Evolutionary conservation across 2,797 vertebrate genomes (phyloP), one percentile per base, ranked within the genome.

Genomic region (Melanotaenia pygmaea): DNA sequence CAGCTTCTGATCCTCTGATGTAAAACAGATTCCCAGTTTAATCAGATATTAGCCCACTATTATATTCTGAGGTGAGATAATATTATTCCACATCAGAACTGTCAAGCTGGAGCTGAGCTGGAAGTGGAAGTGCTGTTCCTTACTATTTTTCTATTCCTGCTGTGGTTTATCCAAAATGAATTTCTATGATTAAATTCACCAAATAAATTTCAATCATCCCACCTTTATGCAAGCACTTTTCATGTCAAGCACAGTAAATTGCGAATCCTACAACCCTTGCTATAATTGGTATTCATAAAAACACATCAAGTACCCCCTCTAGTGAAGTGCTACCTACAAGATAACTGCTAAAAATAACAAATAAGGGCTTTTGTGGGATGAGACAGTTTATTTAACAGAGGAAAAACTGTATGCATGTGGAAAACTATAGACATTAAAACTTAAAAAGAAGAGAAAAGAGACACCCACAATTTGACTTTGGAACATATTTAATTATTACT

Each of bases 401-500:
- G 12, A 51, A 5, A 58, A 20, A 30, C 10, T 43, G 68, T 47
- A 1, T 63, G 38, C 43, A 13, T 59, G n/a, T 1, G 34, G 32
- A 28, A 43, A 59, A 57, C 3, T 7, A 34, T 28, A 47, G 45
- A 68, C 12, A 61, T 34, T 26, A 20, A 22, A 51, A 12, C 14
- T 24, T 3, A 6, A 34, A 34, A 34, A 34, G 7, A 34, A 34
- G 5, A 34, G 7, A 77, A 14, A 61, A 67, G 73, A 65, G 6
- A 80, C 2, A 47, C 18, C 47, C 32, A 51, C 32, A 24, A 22
- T 65, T 66, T 61, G 53, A 66, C 86, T 88, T 88, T 82, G 35
- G 81, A 84, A 86, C 70, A 74, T 72, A 10, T 89, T 91, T 90
- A 77, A 86, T 88, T 82, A 82, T 88, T 83, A 70, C 72, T 87